Conservation (phyloP, 2,113 vertebrate species). For the Leptodactylus fuscus region DNA sequence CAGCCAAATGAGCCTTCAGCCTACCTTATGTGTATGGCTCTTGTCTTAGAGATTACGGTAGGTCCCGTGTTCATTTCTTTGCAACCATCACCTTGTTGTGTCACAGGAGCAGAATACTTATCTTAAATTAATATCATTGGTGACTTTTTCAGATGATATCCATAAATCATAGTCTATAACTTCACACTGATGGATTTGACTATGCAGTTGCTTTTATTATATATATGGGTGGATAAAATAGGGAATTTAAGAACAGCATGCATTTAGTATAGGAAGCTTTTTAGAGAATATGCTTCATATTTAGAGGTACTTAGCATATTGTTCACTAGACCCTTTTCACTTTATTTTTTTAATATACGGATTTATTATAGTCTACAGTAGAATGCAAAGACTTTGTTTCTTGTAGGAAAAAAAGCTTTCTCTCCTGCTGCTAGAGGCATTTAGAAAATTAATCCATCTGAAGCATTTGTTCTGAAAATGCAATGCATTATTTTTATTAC, state of each 20-base stretch:
- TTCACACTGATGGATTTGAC: not conserved
- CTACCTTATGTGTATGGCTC: too few relatives aligned
- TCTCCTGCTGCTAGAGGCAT: conserved; percentile 21
- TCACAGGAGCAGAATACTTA: not conserved
- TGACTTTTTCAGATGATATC: too few relatives aligned
- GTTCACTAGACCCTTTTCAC: not conserved
- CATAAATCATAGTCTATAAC: not conserved
- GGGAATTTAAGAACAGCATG: not conserved
- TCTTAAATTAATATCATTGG: not conserved
- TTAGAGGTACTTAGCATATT: conserved; percentile 36
- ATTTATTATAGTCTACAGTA: not conserved
- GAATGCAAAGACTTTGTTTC: not conserved
- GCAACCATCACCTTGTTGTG: not conserved
- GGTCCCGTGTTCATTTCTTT: too few relatives aligned
- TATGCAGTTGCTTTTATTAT: not conserved
- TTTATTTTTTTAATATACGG: conserved; percentile 8
- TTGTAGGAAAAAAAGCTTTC: conserved; percentile 11
- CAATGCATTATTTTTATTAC: conserved; percentile 40
- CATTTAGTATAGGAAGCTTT: not conserved
- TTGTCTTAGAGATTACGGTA: too few relatives aligned
- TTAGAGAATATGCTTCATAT: conserved; percentile 7
- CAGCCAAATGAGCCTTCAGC: too few relatives aligned
- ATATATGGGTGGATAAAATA: not conserved
- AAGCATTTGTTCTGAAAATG: not conserved
- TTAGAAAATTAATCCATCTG: conserved; percentile 40